Percentiles rank a stretch among this genome's conserved stretches.
phyloP scores from a whole-genome alignment of 2,888 invertebrate genomes.

The Drosophila stalkeri region DNA sequence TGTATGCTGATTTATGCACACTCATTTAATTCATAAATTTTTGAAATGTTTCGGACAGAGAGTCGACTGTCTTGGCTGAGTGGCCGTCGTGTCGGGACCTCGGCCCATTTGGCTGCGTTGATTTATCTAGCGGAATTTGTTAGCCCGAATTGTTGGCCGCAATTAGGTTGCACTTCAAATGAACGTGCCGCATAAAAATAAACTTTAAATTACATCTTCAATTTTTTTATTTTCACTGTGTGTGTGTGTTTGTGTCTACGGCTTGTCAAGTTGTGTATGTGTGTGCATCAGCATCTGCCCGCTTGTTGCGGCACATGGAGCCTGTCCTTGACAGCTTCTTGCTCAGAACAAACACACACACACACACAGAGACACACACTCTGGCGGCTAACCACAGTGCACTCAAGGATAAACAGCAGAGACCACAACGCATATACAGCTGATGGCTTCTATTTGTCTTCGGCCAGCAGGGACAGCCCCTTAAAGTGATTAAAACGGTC shows the following conservation, averaged over 20 bases:
- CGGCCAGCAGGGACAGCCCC: conserved; percentile 5
- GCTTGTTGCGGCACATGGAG: conserved; percentile 28
- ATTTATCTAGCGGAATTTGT: conserved; percentile 72
- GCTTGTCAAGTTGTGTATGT: conserved; percentile 55
- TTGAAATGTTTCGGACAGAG: conserved; percentile 37
- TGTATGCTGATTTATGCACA: conserved; percentile 70
- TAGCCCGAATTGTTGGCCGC: conserved; percentile 67
- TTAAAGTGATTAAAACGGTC: conserved; percentile 42
- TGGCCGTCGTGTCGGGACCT: conserved; percentile 4
- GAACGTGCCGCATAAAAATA: conserved; percentile 60
- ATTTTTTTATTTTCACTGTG: conserved; percentile 35
- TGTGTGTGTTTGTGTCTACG: conserved; percentile 39
- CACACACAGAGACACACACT: not conserved
- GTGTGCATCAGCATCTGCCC: conserved; percentile 45
- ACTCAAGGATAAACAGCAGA: conserved; percentile 45
- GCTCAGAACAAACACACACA: not conserved
- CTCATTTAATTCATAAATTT: conserved; percentile 79
- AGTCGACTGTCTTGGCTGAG: conserved; percentile 12
- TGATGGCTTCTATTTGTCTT: conserved; percentile 43
- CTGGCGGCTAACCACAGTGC: conserved; percentile 32
- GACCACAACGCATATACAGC: conserved; percentile 30
- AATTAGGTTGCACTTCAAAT: conserved; percentile 60
- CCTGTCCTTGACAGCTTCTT: conserved; percentile 15
- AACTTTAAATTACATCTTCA: conserved; percentile 39
- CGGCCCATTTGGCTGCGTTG: conserved; percentile 35